phyloP scores from a whole-genome alignment of 2,113 vertebrate genomes.

The Mystacornis crossleyi region DNA sequence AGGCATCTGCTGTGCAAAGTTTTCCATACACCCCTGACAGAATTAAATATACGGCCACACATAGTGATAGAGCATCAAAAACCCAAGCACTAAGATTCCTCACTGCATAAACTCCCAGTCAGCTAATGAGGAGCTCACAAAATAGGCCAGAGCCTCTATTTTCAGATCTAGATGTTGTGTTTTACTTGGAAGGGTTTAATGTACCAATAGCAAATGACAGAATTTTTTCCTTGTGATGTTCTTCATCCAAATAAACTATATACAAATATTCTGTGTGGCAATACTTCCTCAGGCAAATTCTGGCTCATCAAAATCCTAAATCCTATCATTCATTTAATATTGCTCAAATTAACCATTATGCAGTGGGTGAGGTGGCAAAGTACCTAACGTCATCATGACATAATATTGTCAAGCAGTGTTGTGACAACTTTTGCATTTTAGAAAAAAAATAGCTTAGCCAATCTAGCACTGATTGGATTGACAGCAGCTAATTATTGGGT shows the following conservation, averaged over 20 bases:
- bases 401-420: constrained; percentile 50
- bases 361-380: constrained; percentile 53
- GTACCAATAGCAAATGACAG: constrained; percentile 27
- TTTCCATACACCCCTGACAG: constrained; percentile 23
- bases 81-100: background rate
- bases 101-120: background rate
- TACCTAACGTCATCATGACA: constrained; percentile 53
- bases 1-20: constrained; percentile 32
- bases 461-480: constrained; percentile 40
- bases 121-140: constrained; percentile 13
- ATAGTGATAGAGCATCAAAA: constrained; percentile 13
- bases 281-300: constrained; percentile 9
- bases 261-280: constrained; percentile 7
- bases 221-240: constrained; percentile 18
- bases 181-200: constrained; percentile 40
- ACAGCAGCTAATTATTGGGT: constrained; percentile 54
- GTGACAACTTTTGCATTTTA: constrained; percentile 36
- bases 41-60: constrained; percentile 32
- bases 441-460: constrained; percentile 40
- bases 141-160: constrained; percentile 38
- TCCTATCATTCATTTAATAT: constrained; percentile 17
- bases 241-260: background rate
- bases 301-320: constrained; percentile 17
- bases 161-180: constrained; percentile 31
- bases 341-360: constrained; percentile 35